These are phyloP conservation scores for Diarsia brunnea DNA, from an alignment of 2,888 invertebrate species.

Conservation along the genomic window DNA sequence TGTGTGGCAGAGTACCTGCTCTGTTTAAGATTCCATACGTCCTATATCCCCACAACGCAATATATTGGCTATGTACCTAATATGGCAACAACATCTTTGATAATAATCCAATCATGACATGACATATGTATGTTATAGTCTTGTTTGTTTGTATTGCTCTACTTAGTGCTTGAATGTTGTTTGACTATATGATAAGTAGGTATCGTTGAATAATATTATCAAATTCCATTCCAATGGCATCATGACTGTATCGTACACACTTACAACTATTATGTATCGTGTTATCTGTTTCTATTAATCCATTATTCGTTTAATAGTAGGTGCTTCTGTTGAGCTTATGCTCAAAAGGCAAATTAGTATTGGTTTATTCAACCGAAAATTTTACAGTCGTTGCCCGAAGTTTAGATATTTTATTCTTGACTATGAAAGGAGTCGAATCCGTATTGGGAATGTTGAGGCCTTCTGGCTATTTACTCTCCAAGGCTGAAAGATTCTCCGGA, in stretches of 20 bases:
- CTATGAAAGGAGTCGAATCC: neutral
- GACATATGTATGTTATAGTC: too few relatives aligned
- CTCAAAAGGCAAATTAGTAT: neutral
- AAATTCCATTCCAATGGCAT: neutral
- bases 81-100: neutral
- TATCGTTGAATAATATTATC: constrained; percentile 1
- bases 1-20: neutral
- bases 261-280: neutral
- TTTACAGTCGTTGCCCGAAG: neutral
- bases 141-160: neutral
- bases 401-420: neutral
- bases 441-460: neutral
- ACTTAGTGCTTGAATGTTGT: neutral
- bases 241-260: neutral
- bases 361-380: too few relatives aligned
- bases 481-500: neutral
- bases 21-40: neutral
- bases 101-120: neutral
- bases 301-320: too few relatives aligned
- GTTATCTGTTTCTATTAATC: neutral
- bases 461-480: neutral
- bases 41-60: neutral
- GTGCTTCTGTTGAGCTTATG: neutral
- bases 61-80: neutral
- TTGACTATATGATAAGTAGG: neutral